Evolutionary conservation across 1,140 invertebrate species (phyloP).

Genomic region (Argopecten irradians): DNA sequence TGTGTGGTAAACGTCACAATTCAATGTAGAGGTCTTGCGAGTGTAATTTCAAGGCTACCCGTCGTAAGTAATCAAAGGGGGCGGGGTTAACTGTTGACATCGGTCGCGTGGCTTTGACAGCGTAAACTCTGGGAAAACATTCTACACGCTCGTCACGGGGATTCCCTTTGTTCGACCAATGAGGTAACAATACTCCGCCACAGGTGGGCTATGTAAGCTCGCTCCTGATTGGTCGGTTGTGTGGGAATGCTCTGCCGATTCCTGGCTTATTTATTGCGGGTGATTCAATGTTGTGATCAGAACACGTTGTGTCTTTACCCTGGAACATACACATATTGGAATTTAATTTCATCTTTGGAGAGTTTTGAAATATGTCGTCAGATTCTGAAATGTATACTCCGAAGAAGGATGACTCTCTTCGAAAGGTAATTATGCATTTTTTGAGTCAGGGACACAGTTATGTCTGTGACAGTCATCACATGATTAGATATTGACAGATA

Average conservation of each 20-base stretch:
- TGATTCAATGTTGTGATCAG: slow-evolving; percentile 7
- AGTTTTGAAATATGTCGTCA: neutral
- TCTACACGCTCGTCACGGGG: neutral
- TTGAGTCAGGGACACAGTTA: no score
- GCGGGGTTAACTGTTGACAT: neutral
- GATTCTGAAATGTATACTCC: slow-evolving; percentile 1
- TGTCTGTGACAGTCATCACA: no score
- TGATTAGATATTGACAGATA: no score
- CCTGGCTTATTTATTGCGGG: slow-evolving; percentile 10
- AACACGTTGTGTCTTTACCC: neutral
- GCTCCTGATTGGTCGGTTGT: neutral
- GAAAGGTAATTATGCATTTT: neutral
- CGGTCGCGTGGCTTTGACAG: slow-evolving; percentile 1
- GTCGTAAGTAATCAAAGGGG: neutral
- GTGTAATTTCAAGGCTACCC: neutral
- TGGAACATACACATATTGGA: neutral
- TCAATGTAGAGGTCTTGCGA: neutral
- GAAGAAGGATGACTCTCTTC: neutral
- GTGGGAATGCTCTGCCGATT: neutral
- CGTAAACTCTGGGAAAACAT: neutral
- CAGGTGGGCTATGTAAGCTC: neutral
- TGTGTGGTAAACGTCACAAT: neutral
- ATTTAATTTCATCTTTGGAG: neutral
- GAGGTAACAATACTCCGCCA: neutral
- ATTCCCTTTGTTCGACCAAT: slow-evolving; percentile 1